These are phyloP conservation scores for Silurus lanzhouensis DNA, from an alignment of 2,797 vertebrate genomes.

Conservation along the genomic window DNA sequence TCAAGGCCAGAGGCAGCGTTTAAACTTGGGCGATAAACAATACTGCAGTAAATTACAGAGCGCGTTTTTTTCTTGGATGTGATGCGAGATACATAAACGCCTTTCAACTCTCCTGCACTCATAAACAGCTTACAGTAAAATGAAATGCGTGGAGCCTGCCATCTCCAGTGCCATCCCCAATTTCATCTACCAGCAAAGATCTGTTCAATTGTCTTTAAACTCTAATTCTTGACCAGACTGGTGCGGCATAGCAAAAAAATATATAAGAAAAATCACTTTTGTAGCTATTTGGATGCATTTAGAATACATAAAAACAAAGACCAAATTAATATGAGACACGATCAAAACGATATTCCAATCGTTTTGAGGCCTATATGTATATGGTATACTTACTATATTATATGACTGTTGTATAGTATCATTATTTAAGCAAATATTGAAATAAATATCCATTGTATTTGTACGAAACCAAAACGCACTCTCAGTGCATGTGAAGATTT, in stretches of 20 bases:
- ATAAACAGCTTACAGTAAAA: constrained; percentile 19
- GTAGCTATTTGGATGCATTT: background rate
- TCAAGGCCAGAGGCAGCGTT: constrained; percentile 37
- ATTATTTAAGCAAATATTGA: background rate
- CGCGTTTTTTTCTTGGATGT: constrained; percentile 16
- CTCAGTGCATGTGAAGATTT: background rate
- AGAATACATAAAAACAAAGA: background rate
- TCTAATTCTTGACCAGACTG: background rate
- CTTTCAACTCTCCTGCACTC: constrained; percentile 6
- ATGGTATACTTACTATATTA: background rate
- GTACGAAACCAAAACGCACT: background rate
- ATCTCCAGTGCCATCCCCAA: background rate
- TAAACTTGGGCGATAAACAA: constrained; percentile 46
- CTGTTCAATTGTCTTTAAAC: background rate
- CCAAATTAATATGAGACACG: background rate
- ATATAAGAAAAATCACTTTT: background rate
- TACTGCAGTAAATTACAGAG: constrained; percentile 49
- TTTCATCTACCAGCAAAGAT: background rate
- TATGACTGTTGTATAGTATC: background rate
- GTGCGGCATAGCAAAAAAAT: background rate
- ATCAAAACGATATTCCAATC: background rate
- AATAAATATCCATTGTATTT: background rate
- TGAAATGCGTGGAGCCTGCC: background rate
- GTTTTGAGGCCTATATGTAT: background rate
- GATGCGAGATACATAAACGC: constrained; percentile 20